These are phyloP conservation scores for Kryphioiulus occultus DNA, from an alignment of 2,888 invertebrate species.

Conservation along the genomic window DNA sequence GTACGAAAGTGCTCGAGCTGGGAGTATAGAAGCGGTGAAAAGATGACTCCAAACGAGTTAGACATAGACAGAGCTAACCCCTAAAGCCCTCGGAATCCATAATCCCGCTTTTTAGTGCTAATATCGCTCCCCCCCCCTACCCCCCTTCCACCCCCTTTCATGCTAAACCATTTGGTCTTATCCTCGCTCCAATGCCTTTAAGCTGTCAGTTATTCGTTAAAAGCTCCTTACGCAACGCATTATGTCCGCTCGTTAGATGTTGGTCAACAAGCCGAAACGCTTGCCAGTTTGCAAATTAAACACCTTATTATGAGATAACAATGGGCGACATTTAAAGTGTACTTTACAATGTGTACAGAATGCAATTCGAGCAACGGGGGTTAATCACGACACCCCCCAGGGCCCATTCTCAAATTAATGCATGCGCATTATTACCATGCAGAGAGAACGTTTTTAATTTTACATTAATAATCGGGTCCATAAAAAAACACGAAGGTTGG, in stretches of 20 bases:
- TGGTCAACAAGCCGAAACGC: constrained; percentile 14
- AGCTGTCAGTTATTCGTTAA: constrained; percentile 17
- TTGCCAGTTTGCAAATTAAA: constrained; percentile 18
- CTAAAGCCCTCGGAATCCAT: background rate
- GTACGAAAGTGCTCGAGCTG: no score
- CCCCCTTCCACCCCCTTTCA: background rate
- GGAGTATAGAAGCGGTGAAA: no score
- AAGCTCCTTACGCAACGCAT: constrained; percentile 15
- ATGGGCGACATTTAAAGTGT: constrained; percentile 17
- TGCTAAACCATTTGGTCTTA: constrained; percentile 10
- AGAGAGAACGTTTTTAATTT: background rate
- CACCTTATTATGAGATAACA: background rate
- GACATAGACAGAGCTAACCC: background rate
- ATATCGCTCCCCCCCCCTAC: background rate
- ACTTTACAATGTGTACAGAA: constrained; percentile 18
- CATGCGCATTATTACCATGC: background rate
- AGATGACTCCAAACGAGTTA: no score
- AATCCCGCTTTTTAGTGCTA: background rate
- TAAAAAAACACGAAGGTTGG: no score
- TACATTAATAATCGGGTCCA: background rate
- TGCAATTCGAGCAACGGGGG: background rate
- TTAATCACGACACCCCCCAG: constrained; percentile 14
- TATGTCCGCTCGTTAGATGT: constrained; percentile 16
- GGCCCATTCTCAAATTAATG: background rate
- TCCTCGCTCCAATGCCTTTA: background rate